These are phyloP conservation scores for Ceriagrion tenellum DNA, from an alignment of 2,888 invertebrate genomes.

Conservation along the genomic window DNA sequence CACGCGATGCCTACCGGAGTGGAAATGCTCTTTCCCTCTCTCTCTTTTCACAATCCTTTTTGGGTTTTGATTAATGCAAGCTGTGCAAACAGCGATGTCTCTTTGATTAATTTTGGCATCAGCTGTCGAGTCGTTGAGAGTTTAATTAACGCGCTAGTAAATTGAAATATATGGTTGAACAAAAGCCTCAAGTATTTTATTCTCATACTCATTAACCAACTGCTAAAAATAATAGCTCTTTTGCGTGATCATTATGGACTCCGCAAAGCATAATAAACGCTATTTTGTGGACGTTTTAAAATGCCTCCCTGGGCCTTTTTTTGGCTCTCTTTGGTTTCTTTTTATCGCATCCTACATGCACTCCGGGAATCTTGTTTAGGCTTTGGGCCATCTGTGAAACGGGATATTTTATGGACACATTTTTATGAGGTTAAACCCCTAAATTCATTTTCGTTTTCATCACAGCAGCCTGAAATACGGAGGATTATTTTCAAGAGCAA, in stretches of 20 bases:
- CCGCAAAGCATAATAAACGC: not conserved
- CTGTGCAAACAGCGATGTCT: constrained; percentile 55
- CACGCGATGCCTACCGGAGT: not conserved
- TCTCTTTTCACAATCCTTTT: not conserved
- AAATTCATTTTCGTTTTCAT: not conserved
- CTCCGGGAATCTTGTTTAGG: not conserved
- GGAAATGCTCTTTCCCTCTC: not conserved
- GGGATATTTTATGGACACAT: not conserved
- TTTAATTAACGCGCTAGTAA: constrained; percentile 37
- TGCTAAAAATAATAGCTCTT: not conserved
- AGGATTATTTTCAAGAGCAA: not conserved
- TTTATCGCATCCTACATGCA: not conserved
- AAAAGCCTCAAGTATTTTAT: not conserved
- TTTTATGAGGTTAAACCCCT: not conserved
- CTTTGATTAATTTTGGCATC: constrained; percentile 51
- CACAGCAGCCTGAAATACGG: not conserved
- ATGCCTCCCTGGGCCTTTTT: not conserved
- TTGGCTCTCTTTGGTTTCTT: not conserved
- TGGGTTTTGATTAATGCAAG: constrained; percentile 24
- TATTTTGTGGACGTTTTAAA: not conserved
- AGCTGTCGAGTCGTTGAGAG: constrained; percentile 58
- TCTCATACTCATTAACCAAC: not conserved
- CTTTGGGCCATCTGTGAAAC: not conserved
- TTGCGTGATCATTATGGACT: not conserved
- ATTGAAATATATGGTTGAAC: constrained; percentile 13